phyloP scores from a whole-genome alignment of 2,113 vertebrate genomes.

The Thunnus thynnus region DNA sequence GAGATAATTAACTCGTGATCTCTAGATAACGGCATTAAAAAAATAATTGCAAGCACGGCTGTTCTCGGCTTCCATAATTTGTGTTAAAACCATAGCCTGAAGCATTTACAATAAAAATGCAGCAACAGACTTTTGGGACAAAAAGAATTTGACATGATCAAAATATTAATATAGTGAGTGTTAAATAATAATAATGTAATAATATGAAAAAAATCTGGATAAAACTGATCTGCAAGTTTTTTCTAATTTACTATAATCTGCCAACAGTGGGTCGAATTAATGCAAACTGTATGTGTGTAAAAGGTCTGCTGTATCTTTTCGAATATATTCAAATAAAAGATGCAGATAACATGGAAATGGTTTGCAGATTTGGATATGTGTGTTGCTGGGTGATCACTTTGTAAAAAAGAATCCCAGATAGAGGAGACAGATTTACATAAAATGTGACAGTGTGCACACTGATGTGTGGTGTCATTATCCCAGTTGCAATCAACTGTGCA shows the following conservation, averaged over 20 bases:
- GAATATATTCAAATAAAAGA: constrained; percentile 6
- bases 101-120: too few relatives aligned
- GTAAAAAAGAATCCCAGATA: constrained; percentile 6
- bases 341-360: neutral
- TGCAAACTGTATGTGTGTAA: neutral
- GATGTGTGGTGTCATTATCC: constrained; percentile 40
- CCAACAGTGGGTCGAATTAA: neutral
- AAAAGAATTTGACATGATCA: too few relatives aligned
- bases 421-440: constrained; percentile 35
- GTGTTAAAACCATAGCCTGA: too few relatives aligned
- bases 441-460: constrained; percentile 18
- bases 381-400: neutral
- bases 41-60: too few relatives aligned
- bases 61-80: too few relatives aligned
- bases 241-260: neutral
- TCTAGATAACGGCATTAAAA: too few relatives aligned
- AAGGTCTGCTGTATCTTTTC: neutral
- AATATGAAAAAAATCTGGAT: neutral
- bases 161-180: too few relatives aligned
- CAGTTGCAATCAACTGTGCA: constrained; percentile 28
- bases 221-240: neutral
- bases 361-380: constrained; percentile 3
- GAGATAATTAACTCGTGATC: too few relatives aligned
- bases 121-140: too few relatives aligned
- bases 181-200: too few relatives aligned